Percentiles rank a stretch among this genome's conserved stretches.
phyloP scores from a whole-genome alignment of 2,797 vertebrate species.

The Morelia viridis region DNA sequence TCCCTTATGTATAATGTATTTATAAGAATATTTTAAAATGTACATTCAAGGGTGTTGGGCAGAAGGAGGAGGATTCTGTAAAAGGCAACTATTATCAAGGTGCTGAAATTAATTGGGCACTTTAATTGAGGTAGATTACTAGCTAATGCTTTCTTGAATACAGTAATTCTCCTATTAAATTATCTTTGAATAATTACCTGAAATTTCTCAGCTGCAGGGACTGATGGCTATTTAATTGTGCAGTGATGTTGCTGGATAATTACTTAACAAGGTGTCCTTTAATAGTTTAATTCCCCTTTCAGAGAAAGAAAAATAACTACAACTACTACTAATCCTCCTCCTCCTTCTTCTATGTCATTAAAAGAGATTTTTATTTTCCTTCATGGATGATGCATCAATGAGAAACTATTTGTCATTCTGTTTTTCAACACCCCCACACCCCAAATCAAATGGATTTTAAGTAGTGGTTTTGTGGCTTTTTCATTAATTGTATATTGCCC shows the following conservation, averaged over 20 bases:
- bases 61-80: constrained; percentile 75
- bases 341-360: background rate
- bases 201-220: constrained; percentile 84
- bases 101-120: constrained; percentile 84
- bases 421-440: constrained; percentile 43
- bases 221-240: constrained; percentile 87
- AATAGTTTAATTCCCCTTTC: constrained; percentile 83
- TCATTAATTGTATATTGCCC: background rate
- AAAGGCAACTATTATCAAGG: constrained; percentile 81
- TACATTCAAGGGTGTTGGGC: constrained; percentile 57
- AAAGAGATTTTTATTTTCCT: constrained; percentile 58
- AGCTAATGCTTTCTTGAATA: constrained; percentile 86
- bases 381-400: constrained; percentile 54
- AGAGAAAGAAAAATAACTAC: constrained; percentile 61
- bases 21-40: constrained; percentile 67
- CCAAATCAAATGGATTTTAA: constrained; percentile 42
- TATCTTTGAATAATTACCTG: constrained; percentile 88
- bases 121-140: constrained; percentile 87
- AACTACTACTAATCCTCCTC: constrained; percentile 62
- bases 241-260: constrained; percentile 82
- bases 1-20: constrained; percentile 67
- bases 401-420: constrained; percentile 59
- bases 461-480: constrained; percentile 15
- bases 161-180: constrained; percentile 88
- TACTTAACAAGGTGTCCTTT: constrained; percentile 87